Conservation (phyloP, 1,140 invertebrate genomes). For the Drosophila watanabei region DNA sequence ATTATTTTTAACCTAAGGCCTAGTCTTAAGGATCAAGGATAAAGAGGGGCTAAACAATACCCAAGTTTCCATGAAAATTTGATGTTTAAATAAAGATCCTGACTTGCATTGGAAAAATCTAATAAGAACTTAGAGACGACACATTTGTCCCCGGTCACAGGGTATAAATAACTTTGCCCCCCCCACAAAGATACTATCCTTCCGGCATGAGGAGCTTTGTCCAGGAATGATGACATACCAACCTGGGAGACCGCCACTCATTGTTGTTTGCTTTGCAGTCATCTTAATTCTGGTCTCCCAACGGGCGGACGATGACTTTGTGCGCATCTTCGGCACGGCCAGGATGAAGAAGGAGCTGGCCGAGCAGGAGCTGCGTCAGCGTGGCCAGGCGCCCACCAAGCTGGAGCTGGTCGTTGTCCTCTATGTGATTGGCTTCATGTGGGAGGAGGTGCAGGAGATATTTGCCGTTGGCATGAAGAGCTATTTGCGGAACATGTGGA, state of each 20-base stretch:
- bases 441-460: conserved; percentile 96
- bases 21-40: too few species aligned
- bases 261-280: conserved; percentile 87
- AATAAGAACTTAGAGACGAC: not conserved
- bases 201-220: not conserved
- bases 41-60: too few species aligned
- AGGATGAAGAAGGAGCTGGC: conserved; percentile 88
- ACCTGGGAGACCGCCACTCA: conserved; percentile 11
- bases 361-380: conserved; percentile 89
- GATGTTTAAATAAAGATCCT: too few species aligned
- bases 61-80: not conserved
- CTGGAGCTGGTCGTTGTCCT: conserved; percentile 92
- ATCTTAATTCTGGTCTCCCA: conserved; percentile 95
- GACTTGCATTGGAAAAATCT: not conserved
- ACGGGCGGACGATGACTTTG: conserved; percentile 91
- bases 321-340: conserved; percentile 90
- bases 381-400: conserved; percentile 92
- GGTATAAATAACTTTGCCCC: not conserved
- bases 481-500: conserved; percentile 97
- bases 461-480: conserved; percentile 93
- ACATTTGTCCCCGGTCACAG: not conserved
- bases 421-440: conserved; percentile 95
- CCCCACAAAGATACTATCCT: not conserved
- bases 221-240: conserved; percentile 3
- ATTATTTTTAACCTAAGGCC: not conserved